Base-by-base conservation (phyloP, 2,113 vertebrate species). In the Ochotona princeps region DNA sequence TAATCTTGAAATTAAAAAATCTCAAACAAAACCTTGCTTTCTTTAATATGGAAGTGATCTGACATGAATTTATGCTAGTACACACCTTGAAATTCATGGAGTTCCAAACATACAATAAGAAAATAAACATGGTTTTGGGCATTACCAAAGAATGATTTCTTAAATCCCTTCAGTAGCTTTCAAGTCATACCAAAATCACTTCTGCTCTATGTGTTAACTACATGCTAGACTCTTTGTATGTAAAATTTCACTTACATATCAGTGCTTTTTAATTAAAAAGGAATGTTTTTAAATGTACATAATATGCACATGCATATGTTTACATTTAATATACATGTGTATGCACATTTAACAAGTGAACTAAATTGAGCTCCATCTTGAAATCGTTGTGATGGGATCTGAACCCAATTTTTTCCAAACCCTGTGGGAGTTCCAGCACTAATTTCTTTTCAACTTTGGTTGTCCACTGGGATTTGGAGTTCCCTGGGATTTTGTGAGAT, bases 111-210 rank as follows among this genome's bases (percentile, higher is more conserved):
- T 47, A 90, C 79, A 66, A 49, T 32, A 15, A 5, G 35, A 70
- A 95, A 88, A 47, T 65, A 79, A 47, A 51, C n/a, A 54, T 38
- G 7, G 51, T 78, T 91, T 84, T 78, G 78, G 17, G 76, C 84
- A 44, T 74, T 79, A 35, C 4, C 51, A 72, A 57, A 70, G 54
- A 44, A 94, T 67, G 38, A 54, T 25, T 83, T 85, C 1, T 2
- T n/a, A 89, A 61, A 51, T 76, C 15, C 89, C 44, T 49, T n/a
- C 8, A 63, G 75, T 67, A 92, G 12, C 26, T 91, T 80, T 94
- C 89, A 75, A 20, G 13, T 63, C 32, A 81, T 23, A 57, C 14
- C 30, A 87, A 89, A 91, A 87, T 65, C 87, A 84, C 35, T 85
- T 73, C 32, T 54, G 91, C 72, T 38, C 69, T 2, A 61, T 25